A percentile compares a stretch with the other conserved stretches of the same genome.
Conservation (phyloP, 2,888 invertebrate species). For the Thera britannica region DNA sequence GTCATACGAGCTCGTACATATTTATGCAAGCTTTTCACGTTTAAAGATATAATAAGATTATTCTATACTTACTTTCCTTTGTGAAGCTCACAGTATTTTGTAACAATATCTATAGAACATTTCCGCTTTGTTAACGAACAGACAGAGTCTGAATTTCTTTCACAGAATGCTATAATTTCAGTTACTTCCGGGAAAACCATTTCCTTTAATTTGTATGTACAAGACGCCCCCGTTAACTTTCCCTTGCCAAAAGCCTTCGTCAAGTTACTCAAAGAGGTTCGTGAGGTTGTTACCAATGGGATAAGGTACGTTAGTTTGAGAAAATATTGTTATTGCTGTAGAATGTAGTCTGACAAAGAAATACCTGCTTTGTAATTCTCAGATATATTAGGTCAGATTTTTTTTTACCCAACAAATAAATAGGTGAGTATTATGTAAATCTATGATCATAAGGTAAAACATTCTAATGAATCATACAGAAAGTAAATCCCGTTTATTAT, state of each 20-base stretch:
- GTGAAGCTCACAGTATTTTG: too few relatives aligned
- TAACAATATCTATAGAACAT: background rate
- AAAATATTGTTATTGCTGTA: conserved; percentile 34
- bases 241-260: conserved; percentile 78
- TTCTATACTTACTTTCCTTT: too few relatives aligned
- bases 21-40: too few relatives aligned
- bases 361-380: too few relatives aligned
- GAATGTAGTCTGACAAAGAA: conserved; percentile 1
- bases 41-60: too few relatives aligned
- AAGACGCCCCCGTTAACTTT: conserved; percentile 65
- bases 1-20: too few relatives aligned
- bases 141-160: conserved; percentile 2
- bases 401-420: too few relatives aligned
- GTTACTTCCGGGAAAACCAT: conserved; percentile 55
- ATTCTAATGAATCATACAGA: too few relatives aligned
- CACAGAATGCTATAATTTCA: conserved; percentile 5
- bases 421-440: too few relatives aligned
- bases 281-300: conserved; percentile 75
- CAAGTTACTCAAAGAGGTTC: conserved; percentile 76
- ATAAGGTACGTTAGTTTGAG: conserved; percentile 48
- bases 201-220: conserved; percentile 77
- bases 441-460: too few relatives aligned
- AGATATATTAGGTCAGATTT: too few relatives aligned
- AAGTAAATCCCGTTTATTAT: too few relatives aligned
- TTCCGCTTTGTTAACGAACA: background rate